Evolutionary conservation across 2,797 vertebrate species (phyloP), one percentile per base, ranked within the genome.

Genomic region (Choloepus didactylus): DNA sequence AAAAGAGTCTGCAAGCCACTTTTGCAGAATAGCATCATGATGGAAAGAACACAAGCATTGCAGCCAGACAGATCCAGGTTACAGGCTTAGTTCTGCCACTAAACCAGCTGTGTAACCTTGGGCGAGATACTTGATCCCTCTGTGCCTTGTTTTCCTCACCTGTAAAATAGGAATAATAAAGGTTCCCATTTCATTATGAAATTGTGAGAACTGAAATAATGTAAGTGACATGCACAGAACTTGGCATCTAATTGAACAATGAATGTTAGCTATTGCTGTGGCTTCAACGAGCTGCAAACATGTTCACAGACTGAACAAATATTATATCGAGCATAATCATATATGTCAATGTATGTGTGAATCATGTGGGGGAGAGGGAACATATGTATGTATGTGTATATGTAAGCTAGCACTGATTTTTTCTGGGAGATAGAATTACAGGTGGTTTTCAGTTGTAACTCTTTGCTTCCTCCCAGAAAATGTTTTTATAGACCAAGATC

Each of bases 281-380:
- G 11, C 15, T 79, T 92, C 59, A 85, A 41, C 51, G 79, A 95
- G 66, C 75, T 82, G 15, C 19, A 51, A 75, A 80, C 82, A 25
- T n/a, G 16, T 69, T 35, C 64, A 41, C 19, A 49, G 69, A 75
- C 4, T 31, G 29, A 77, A 46, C 82, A 35, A 66, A 87, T 49
- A 41, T 25, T 21, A 3, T 2, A 75, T 9, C 21, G 3, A 41
- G 8, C 10, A 10, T 21, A 23, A 14, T 12, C 35, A 29, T 3
- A 9, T 1, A 6, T 18, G 18, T 54, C 23, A 5, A 18, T 4
- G 19, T 5, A 7, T 8, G 25, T 6, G 16, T 3, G 2, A 23
- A 27, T 51, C 1, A 1, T 0, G 0, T 16, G 14, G 2, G 51
- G 29, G 9, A 18, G 12, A 9, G 29, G 35, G 56, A 56, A 56